Conservation (phyloP, 2,113 vertebrate genomes). For the Prunella fulvescens region DNA sequence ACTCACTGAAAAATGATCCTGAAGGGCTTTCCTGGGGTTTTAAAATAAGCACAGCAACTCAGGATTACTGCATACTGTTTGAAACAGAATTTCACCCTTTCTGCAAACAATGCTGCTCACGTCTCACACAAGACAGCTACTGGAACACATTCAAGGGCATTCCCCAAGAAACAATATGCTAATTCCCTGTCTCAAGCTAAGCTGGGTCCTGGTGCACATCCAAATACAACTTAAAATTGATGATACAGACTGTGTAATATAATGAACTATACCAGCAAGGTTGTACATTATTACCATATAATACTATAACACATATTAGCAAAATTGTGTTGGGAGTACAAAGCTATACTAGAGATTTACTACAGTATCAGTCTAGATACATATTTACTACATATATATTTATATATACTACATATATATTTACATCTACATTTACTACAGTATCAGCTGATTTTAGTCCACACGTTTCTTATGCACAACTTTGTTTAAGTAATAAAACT, state of each 20-base stretch:
- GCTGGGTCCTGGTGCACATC: constrained; percentile 7
- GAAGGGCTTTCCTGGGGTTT: constrained; percentile 34
- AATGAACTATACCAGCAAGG: constrained; percentile 20
- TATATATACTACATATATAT: no score
- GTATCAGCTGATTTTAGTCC: background rate
- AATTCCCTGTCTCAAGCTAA: constrained; percentile 68
- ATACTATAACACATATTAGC: background rate
- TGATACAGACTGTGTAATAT: background rate
- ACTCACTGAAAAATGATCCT: constrained; percentile 38
- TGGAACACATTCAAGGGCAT: constrained; percentile 79
- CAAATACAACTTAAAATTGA: constrained; percentile 1
- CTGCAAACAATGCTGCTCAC: constrained; percentile 69
- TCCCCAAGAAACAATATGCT: constrained; percentile 76
- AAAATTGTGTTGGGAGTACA: background rate
- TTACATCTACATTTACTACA: no score
- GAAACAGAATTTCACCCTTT: constrained; percentile 43
- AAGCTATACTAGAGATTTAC: background rate
- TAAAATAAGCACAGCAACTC: constrained; percentile 54
- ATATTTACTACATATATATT: no score
- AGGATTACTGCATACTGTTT: background rate
- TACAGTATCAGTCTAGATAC: background rate
- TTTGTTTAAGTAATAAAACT: background rate
- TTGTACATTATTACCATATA: background rate
- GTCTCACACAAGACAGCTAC: constrained; percentile 52
- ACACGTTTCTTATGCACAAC: background rate